A percentile compares a stretch with the other conserved stretches of the same genome.
Evolutionary conservation across 2,113 vertebrate species (phyloP).

Genomic region (Pachyramphus minor): DNA sequence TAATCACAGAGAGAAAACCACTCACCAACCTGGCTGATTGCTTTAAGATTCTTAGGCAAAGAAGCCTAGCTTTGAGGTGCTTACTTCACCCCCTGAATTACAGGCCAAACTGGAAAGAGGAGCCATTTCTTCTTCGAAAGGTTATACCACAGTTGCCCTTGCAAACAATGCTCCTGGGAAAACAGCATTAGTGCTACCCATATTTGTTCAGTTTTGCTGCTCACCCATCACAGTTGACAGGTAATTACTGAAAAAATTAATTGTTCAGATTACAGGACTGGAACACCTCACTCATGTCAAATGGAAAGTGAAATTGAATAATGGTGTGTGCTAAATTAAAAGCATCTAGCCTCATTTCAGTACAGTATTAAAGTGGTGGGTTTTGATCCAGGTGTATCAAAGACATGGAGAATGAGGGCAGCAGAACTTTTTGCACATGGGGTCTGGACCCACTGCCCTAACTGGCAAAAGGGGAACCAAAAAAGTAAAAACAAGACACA

Average conservation of each 20-base stretch:
- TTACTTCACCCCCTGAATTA: background rate
- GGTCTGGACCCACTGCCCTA: background rate
- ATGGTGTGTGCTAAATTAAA: background rate
- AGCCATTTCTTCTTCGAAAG: background rate
- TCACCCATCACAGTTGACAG: background rate
- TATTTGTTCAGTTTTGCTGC: background rate
- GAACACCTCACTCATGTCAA: background rate
- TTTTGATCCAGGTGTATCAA: background rate
- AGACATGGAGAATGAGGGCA: background rate
- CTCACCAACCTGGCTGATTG: background rate
- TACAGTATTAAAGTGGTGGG: rapidly evolving
- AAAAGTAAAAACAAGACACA: background rate
- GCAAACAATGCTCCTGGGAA: slow-evolving; percentile 71
- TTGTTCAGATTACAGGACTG: background rate
- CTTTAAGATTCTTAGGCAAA: background rate
- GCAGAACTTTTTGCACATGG: background rate
- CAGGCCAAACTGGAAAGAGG: background rate
- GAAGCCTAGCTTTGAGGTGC: background rate
- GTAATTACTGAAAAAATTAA: slow-evolving; percentile 7
- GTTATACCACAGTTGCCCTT: background rate
- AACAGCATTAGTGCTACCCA: background rate
- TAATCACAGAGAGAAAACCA: background rate
- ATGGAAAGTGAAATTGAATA: background rate
- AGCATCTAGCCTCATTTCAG: background rate
- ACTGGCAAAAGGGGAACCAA: background rate